phyloP scores from a whole-genome alignment of 2,888 invertebrate genomes.

The Alentia gelatinosa region DNA sequence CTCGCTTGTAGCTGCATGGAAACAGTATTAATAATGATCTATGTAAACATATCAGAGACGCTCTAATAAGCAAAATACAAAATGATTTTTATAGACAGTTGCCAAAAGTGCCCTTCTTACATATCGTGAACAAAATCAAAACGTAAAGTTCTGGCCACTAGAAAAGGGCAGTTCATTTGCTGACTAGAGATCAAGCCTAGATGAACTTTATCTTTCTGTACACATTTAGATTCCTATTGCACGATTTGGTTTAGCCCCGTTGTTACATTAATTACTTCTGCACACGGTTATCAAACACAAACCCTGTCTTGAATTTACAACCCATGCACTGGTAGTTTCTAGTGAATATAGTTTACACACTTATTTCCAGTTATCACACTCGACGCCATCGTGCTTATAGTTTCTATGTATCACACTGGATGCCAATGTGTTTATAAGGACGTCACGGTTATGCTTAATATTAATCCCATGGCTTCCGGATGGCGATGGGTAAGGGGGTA shows the following conservation, averaged over 20 bases:
- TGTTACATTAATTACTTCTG: background rate
- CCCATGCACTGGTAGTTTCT: too few species aligned
- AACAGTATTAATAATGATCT: background rate
- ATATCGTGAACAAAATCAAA: background rate
- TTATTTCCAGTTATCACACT: too few species aligned
- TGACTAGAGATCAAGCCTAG: background rate
- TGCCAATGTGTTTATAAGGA: too few species aligned
- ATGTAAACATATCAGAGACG: background rate
- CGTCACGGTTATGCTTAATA: too few species aligned
- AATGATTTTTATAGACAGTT: too few species aligned
- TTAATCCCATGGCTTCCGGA: too few species aligned
- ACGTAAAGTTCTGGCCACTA: background rate
- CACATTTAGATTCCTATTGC: conserved; percentile 17
- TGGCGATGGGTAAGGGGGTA: too few species aligned
- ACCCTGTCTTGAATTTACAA: too few species aligned
- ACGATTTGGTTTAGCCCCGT: background rate
- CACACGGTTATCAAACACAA: background rate
- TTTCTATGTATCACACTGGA: too few species aligned
- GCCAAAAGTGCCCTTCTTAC: background rate
- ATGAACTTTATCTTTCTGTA: background rate
- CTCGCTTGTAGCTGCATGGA: background rate
- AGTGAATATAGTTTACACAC: too few species aligned
- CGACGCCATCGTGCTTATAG: too few species aligned
- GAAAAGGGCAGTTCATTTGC: conserved; percentile 42
- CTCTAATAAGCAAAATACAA: background rate